These are phyloP conservation scores for Loripinus fragilis DNA, from an alignment of 2,888 invertebrate genomes.

Conservation along the genomic window DNA sequence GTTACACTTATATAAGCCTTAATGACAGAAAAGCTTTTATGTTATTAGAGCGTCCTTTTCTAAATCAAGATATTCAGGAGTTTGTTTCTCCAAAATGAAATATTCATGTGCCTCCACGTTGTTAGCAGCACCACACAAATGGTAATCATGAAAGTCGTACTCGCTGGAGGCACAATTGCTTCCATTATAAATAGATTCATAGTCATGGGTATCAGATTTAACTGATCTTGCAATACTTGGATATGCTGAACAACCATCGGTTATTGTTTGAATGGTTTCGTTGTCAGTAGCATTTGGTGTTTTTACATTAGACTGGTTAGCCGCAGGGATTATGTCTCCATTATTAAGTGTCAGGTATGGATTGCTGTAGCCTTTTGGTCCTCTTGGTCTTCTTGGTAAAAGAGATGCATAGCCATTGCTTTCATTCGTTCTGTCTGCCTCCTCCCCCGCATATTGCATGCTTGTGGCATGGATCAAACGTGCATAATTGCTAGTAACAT, in stretches of 20 bases:
- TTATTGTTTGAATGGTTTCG: neutral
- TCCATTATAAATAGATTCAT: conserved; percentile 1
- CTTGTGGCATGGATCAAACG: neutral
- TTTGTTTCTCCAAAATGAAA: neutral
- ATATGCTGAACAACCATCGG: neutral
- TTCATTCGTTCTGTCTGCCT: neutral
- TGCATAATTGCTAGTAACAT: neutral
- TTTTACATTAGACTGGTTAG: too few species aligned
- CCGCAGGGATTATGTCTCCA: too few species aligned
- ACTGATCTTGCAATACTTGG: neutral
- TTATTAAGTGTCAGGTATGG: neutral
- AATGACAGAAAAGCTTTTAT: too few species aligned
- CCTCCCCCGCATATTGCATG: neutral
- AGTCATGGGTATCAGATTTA: conserved; percentile 2
- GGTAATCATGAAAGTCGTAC: conserved; percentile 1
- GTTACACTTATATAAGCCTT: too few species aligned
- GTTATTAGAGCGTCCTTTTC: too few species aligned
- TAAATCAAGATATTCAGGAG: neutral
- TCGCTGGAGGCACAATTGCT: neutral
- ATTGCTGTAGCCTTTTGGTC: neutral
- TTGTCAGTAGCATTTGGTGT: too few species aligned
- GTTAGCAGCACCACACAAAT: neutral
- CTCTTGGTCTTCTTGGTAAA: neutral
- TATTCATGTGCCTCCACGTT: neutral
- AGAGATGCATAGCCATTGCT: neutral